phyloP scores from a whole-genome alignment of 2,797 vertebrate species.

The Menidia menidia region DNA sequence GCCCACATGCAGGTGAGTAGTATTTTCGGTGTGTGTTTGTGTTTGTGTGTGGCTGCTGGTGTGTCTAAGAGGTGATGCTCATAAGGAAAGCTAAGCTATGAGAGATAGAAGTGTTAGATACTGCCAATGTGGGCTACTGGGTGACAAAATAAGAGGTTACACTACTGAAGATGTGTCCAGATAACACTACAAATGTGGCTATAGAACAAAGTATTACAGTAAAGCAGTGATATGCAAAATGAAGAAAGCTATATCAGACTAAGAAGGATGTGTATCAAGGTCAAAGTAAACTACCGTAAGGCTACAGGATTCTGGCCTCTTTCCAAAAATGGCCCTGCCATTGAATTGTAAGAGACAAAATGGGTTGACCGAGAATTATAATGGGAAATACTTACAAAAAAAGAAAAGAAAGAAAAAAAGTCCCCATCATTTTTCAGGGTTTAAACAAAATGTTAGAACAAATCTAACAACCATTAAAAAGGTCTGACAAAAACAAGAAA shows the following conservation, averaged over 20 bases:
- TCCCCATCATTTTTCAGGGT: constrained; percentile 39
- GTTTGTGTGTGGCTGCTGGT: constrained; percentile 69
- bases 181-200: constrained; percentile 79
- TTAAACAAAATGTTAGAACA: constrained; percentile 55
- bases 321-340: constrained; percentile 83
- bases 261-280: constrained; percentile 79
- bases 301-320: constrained; percentile 81
- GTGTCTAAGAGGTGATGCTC: constrained; percentile 78
- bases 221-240: constrained; percentile 82
- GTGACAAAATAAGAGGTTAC: constrained; percentile 77
- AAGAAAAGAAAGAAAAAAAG: constrained; percentile 38
- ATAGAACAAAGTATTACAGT: constrained; percentile 67
- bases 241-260: constrained; percentile 76
- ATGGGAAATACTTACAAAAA: constrained; percentile 32
- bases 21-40: constrained; percentile 69
- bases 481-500: neutral
- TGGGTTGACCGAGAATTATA: constrained; percentile 63
- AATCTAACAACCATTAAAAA: constrained; percentile 26
- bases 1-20: constrained; percentile 81
- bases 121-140: constrained; percentile 79
- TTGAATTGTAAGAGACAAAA: constrained; percentile 81
- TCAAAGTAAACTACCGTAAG: constrained; percentile 85
- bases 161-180: constrained; percentile 78
- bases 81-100: constrained; percentile 75
- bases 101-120: constrained; percentile 81